A percentile compares a stretch with the other conserved stretches of the same genome.
Conservation (phyloP, 2,888 invertebrate species). For the Melinaea menophilus region DNA sequence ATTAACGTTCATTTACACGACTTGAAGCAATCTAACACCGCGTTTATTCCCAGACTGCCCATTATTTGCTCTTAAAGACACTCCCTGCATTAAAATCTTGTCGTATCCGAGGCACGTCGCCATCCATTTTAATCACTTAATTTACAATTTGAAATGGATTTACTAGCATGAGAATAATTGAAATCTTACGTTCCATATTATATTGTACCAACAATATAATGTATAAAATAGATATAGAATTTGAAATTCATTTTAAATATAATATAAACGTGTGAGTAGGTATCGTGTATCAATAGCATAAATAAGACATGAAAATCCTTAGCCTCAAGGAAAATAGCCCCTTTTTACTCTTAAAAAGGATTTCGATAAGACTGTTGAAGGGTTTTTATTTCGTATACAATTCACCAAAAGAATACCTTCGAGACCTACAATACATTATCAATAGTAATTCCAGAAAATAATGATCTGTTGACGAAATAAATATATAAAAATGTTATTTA, state of each 20-base stretch:
- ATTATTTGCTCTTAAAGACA: slow-evolving; percentile 29
- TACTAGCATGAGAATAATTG: not conserved
- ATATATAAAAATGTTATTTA: slow-evolving; percentile 1
- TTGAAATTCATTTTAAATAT: not conserved
- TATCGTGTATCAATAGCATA: too few relatives aligned
- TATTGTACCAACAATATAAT: not conserved
- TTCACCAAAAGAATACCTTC: slow-evolving; percentile 15
- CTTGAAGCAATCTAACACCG: slow-evolving; percentile 22
- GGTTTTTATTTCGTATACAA: slow-evolving; percentile 15
- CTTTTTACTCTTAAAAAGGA: slow-evolving; percentile 15
- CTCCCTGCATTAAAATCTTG: slow-evolving; percentile 29
- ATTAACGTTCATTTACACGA: slow-evolving; percentile 22
- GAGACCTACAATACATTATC: slow-evolving; percentile 17
- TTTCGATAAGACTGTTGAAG: slow-evolving; percentile 18
- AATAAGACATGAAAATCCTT: slow-evolving; percentile 6
- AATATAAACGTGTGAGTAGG: not conserved
- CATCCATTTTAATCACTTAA: slow-evolving; percentile 29
- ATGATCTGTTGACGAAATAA: not conserved
- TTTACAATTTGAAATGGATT: slow-evolving; percentile 21
- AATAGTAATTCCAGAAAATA: not conserved
- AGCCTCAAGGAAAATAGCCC: slow-evolving; percentile 4
- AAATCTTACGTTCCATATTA: not conserved
- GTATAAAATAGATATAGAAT: too few relatives aligned
- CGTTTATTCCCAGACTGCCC: slow-evolving; percentile 21
- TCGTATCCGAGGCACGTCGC: slow-evolving; percentile 27